Base-by-base conservation (phyloP, 2,888 invertebrate genomes). In the Celastrina argiolus region DNA sequence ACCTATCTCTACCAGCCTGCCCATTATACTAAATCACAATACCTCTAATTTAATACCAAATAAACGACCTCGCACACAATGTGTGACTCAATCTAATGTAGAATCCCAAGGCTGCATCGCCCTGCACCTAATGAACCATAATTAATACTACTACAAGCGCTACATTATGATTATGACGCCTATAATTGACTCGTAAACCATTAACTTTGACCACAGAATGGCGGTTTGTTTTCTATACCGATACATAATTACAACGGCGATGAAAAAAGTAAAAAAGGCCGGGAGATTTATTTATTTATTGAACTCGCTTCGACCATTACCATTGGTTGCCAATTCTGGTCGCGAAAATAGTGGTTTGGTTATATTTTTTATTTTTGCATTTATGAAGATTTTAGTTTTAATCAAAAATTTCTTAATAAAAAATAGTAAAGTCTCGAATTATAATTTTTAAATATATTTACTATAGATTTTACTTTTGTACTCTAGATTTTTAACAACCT, bases 281-380 rank as follows among this genome's bases (percentile, higher is more conserved):
- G 81, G 81, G 78, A 84, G 84, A 87, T 87, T 88, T 87, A 87
- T 87, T 87, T 87, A 87, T 88, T 87, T 87, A 87, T 85, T 85
- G 84, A 85, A 84, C 84, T 81, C 76, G 73, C 72, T 51, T 74
- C 77, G 74, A 76, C 74, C 69, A 65, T 22, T 61, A 61, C 61
- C n/a, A 61, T 39, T 36, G 36, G 61, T 39, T 31, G 16, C 22
- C 36, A 16, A n/a, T 18, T 22, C 10, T 39, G 8, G 45, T 45
- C 14, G 10, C 45, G 45, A 18, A 10, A 31, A 31, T 31, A 31
- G n/a, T n/a, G n/a, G n/a, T n/a, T n/a, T n/a, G n/a, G n/a, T n/a
- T n/a, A n/a, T n/a, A 31, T 31, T 31, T 31, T 31, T 31, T 31
- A 31, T 6, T 31, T 31, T 5, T 31, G 2, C 2, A 6, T 31